Evolutionary conservation across 1,140 invertebrate species (phyloP).

Genomic region (Uloborus diversus): DNA sequence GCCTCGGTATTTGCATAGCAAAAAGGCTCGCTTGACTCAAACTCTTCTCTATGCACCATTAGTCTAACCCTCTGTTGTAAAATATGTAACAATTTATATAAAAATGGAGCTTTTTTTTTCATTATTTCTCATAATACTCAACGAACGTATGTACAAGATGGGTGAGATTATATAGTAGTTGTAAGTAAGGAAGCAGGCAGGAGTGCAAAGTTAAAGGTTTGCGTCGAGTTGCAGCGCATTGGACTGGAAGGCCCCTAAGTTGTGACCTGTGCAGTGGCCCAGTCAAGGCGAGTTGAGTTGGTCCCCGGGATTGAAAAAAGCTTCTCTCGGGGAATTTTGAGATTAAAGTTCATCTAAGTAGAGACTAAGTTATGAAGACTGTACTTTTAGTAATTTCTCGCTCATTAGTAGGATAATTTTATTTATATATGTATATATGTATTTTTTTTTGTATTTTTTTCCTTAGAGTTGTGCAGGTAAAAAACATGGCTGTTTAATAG

Average conservation of each 20-base stretch:
- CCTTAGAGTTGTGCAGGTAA: conserved; percentile 46
- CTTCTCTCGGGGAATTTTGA: conserved; percentile 16
- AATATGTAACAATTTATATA: conserved; percentile 58
- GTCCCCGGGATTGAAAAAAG: conserved; percentile 19
- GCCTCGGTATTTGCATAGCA: conserved; percentile 29
- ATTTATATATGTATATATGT: no score
- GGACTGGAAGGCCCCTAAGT: conserved; percentile 53
- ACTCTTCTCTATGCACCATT: conserved; percentile 45
- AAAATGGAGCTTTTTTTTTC: conserved; percentile 53
- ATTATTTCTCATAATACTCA: conserved; percentile 41
- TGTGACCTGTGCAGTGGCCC: conserved; percentile 50
- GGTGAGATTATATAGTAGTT: conserved; percentile 43
- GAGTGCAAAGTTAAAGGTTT: conserved; percentile 56
- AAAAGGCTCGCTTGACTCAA: conserved; percentile 41
- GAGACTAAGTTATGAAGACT: conserved; percentile 44
- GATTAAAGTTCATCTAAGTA: conserved; percentile 43
- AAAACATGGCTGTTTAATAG: conserved; percentile 52
- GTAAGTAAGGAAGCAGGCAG: conserved; percentile 54
- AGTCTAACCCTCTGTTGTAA: conserved; percentile 55
- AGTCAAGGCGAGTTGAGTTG: conserved; percentile 39
- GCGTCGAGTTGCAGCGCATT: conserved; percentile 47
- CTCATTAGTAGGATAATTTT: no score
- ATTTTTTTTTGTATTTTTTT: conserved; percentile 24
- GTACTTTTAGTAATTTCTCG: conserved; percentile 24
- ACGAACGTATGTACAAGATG: conserved; percentile 57